Evolutionary conservation across 2,797 vertebrate species (phyloP).

Genomic region (Lophius americanus): DNA sequence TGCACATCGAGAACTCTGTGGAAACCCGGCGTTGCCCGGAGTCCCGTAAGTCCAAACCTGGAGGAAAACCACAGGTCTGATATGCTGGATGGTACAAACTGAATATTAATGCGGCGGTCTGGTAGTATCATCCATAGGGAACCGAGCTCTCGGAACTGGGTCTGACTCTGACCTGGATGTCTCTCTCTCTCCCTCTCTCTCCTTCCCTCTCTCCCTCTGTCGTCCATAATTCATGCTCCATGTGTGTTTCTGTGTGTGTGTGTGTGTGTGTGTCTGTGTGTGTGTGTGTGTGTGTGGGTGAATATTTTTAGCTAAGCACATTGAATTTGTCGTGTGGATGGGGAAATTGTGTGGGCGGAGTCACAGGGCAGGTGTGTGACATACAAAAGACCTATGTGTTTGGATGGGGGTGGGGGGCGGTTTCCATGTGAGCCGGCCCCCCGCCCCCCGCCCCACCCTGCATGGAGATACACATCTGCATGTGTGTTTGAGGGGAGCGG

Average conservation of each 20-base stretch:
- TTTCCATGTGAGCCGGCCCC: not conserved
- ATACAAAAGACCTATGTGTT: slow-evolving; percentile 41
- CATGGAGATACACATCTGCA: slow-evolving; percentile 1
- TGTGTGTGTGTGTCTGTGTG: too few species aligned
- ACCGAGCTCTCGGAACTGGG: slow-evolving; percentile 71
- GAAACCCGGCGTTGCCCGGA: slow-evolving; percentile 14
- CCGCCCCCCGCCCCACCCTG: not conserved
- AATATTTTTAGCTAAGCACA: slow-evolving; percentile 77
- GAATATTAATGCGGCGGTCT: slow-evolving; percentile 74
- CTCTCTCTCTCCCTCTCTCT: slow-evolving; percentile 46
- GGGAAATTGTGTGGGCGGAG: slow-evolving; percentile 29
- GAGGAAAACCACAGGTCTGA: slow-evolving; percentile 47
- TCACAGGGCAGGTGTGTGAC: slow-evolving; percentile 59
- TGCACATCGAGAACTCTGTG: not conserved
- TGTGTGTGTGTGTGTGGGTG: slow-evolving; percentile 46
- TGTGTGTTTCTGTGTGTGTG: slow-evolving; percentile 12
- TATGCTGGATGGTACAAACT: slow-evolving; percentile 59
- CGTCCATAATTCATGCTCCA: slow-evolving; percentile 77
- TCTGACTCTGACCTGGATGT: slow-evolving; percentile 81
- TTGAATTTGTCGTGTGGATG: slow-evolving; percentile 29
- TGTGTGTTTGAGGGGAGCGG: slow-evolving; percentile 40
- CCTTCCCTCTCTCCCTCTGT: slow-evolving; percentile 23
- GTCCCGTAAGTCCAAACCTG: slow-evolving; percentile 35
- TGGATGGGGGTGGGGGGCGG: slow-evolving; percentile 6
- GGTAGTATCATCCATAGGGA: slow-evolving; percentile 71